Evolutionary conservation across 2,113 vertebrate species (phyloP), one percentile per base, ranked within the genome.

Genomic region (Limnothrissa miodon): DNA sequence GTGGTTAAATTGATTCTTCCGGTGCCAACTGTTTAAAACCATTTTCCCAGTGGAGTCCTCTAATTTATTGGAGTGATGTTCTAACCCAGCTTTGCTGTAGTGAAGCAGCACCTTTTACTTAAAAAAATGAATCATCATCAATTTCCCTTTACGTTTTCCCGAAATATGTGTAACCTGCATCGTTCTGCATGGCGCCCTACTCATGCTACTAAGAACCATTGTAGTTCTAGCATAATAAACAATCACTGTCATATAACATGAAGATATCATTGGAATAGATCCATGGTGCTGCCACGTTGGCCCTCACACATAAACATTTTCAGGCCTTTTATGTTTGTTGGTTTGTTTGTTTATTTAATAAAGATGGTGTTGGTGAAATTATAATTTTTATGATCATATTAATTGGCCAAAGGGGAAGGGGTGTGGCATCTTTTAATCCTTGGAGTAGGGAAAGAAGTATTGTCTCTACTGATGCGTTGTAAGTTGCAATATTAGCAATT

Each of bases 71-170:
- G 66, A 36, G 33, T 36, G 33, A 5, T 2, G 66, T 33, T 36
- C 66, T 15, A 33, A 33, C 66, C 66, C 66, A 39, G 33, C 66
- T 13, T 74, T 15, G 29, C 29, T 36, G 10, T 36, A 74, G 25
- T 33, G 66, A 74, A 74, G 66, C 66, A 17, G 11, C 33, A 29
- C 33, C 66, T 39, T 74, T 36, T 74, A n/a, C n/a, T n/a, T n/a
- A n/a, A n/a, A 74, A 74, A 11, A 13, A 74, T 74, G 15, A 74
- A 74, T 74, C 66, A 74, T 39, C 66, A n/a, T 74, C 10, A 74
- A n/a, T 15, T 74, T 36, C 15, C 66, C 29, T 70, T 9, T 17
- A 33, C 25, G 36, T 74, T 74, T 5, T 36, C 11, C 66, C 5
- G 29, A 39, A 17, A 11, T 33, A 39, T 74, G 4, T 74, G 66